A percentile compares a stretch with the other conserved stretches of the same genome.
Evolutionary conservation across 2,888 invertebrate species (phyloP).

Genomic region (Eupsilia transversa): DNA sequence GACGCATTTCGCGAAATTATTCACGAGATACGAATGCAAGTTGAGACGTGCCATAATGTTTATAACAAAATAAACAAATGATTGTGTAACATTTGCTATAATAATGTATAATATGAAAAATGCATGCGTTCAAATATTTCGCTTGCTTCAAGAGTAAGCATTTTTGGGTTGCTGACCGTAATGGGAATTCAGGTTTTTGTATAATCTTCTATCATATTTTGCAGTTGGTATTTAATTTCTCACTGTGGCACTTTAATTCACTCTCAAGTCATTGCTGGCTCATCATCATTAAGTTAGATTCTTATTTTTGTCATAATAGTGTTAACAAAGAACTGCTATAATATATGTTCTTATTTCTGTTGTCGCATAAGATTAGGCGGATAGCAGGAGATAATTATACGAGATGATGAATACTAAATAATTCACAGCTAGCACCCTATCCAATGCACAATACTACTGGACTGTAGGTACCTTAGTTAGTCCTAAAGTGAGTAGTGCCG

Average conservation of each 20-base stretch:
- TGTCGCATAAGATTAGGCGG: background rate
- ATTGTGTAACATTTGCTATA: slow-evolving; percentile 49
- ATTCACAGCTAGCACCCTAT: background rate
- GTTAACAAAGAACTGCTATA: background rate
- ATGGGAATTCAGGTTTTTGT: slow-evolving; percentile 10
- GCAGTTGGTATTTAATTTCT: background rate
- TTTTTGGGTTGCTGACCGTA: slow-evolving; percentile 63
- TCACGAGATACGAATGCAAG: slow-evolving; percentile 24
- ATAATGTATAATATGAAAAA: slow-evolving; percentile 32
- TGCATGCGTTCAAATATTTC: slow-evolving; percentile 47
- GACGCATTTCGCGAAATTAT: slow-evolving; percentile 20
- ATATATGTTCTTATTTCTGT: too few relatives aligned
- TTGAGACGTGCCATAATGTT: slow-evolving; percentile 63
- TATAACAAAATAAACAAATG: slow-evolving; percentile 49
- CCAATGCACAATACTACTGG: background rate
- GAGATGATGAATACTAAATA: background rate
- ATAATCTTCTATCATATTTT: background rate
- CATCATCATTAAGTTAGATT: background rate
- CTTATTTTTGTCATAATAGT: background rate
- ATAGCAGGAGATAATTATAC: background rate
- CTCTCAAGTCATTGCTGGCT: background rate
- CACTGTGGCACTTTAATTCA: background rate
- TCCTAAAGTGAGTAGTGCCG: background rate
- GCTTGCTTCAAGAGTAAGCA: slow-evolving; percentile 59
- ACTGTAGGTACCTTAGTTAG: background rate